These are phyloP conservation scores for Dolichotis patagonum DNA, from an alignment of 2,113 vertebrate species.

Conservation along the genomic window DNA sequence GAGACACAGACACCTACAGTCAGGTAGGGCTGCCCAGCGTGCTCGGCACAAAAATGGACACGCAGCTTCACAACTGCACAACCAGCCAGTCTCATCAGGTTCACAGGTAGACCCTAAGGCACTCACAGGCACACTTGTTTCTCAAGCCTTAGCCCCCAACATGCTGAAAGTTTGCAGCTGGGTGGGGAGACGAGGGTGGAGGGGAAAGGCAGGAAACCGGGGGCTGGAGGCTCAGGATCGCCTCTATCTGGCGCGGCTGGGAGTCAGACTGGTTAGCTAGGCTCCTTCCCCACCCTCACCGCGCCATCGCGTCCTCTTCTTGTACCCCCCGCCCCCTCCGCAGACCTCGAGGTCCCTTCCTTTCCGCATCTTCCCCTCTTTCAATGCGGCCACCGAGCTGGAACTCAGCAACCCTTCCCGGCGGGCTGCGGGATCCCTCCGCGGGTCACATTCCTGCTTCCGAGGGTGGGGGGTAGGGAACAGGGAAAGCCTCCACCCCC, in stretches of 20 bases:
- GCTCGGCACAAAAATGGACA: constrained; percentile 39
- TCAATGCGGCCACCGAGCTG: constrained; percentile 78
- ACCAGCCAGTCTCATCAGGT: background rate
- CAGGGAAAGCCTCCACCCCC: constrained; percentile 39
- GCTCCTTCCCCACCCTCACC: constrained; percentile 59
- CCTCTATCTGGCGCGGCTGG: constrained; percentile 66
- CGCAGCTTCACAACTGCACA: constrained; percentile 19
- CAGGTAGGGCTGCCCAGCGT: constrained; percentile 42
- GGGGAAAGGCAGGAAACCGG: constrained; percentile 58
- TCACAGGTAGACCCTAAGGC: background rate
- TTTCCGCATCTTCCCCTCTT: constrained; percentile 68
- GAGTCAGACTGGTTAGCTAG: constrained; percentile 71
- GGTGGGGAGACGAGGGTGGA: constrained; percentile 71
- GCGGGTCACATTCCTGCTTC: constrained; percentile 76
- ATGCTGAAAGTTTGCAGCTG: constrained; percentile 76
- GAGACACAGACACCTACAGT: constrained; percentile 37
- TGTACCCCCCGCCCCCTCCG: background rate
- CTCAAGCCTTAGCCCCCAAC: constrained; percentile 47
- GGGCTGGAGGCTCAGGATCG: constrained; percentile 58
- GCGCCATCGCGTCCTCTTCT: background rate
- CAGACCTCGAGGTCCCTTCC: constrained; percentile 55
- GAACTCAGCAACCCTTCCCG: constrained; percentile 62
- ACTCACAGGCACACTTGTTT: background rate
- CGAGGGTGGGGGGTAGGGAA: constrained; percentile 31
- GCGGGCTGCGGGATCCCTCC: constrained; percentile 70